A percentile compares a stretch with the other conserved stretches of the same genome.
phyloP scores from a whole-genome alignment of 2,113 vertebrate genomes.

The Tauraco erythrolophus region DNA sequence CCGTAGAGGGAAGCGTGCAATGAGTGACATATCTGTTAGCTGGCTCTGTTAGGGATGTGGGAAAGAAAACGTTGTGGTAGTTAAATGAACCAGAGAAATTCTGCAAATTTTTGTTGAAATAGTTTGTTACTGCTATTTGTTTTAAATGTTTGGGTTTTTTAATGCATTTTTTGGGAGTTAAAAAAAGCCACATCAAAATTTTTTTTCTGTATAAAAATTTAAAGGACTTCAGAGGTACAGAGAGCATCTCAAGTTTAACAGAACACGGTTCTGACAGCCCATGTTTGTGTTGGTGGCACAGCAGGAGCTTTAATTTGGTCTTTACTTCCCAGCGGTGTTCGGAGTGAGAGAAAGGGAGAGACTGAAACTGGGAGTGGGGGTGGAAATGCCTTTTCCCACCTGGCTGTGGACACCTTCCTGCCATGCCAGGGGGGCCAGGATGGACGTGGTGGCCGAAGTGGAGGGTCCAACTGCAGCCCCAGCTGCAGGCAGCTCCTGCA shows the following conservation, averaged over 20 bases:
- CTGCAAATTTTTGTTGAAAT: neutral
- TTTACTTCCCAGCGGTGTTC: neutral
- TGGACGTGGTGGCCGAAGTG: fast-evolving
- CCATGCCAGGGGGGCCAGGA: neutral
- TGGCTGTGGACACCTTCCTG: neutral
- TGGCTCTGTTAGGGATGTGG: neutral
- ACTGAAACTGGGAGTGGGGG: fast-evolving
- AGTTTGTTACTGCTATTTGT: neutral
- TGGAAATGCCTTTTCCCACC: neutral
- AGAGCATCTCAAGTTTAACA: neutral
- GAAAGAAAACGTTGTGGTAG: neutral
- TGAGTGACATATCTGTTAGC: neutral
- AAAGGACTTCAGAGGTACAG: neutral
- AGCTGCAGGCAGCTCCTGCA: neutral
- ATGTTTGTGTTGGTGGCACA: neutral
- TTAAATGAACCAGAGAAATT: neutral
- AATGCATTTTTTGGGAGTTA: neutral
- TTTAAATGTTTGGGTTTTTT: neutral
- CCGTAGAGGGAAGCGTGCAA: neutral
- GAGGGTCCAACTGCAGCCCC: fast-evolving
- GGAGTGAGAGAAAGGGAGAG: neutral
- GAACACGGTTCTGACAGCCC: fast-evolving
- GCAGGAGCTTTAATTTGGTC: neutral
- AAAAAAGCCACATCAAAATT: neutral
- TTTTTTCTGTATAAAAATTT: neutral